phyloP scores from a whole-genome alignment of 64 coral and sea anemone species.

The Stylophora pistillata region DNA sequence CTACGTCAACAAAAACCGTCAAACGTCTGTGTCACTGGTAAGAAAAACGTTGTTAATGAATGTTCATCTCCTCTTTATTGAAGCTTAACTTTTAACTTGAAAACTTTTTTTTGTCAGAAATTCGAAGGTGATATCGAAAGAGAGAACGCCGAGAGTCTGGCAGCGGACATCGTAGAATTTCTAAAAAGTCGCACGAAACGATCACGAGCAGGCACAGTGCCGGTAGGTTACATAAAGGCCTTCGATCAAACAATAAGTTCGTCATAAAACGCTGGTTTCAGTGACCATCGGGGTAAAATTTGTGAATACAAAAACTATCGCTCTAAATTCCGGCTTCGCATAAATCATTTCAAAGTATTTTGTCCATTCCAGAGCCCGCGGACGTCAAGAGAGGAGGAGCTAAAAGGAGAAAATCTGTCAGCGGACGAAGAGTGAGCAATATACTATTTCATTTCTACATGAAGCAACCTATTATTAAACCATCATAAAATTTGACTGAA shows the following conservation, averaged over 20 bases:
- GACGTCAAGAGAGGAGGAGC: neutral
- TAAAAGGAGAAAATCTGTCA: neutral
- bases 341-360: neutral
- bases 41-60: neutral
- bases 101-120: slow-evolving; percentile 51
- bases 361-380: neutral
- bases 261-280: too few relatives aligned
- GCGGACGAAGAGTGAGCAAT: slow-evolving; percentile 11
- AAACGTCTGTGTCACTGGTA: slow-evolving; percentile 76
- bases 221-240: slow-evolving; percentile 16
- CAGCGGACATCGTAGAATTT: slow-evolving; percentile 87
- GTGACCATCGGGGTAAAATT: too few relatives aligned
- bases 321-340: too few relatives aligned
- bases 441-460: too few relatives aligned
- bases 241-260: too few relatives aligned
- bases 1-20: slow-evolving; percentile 52
- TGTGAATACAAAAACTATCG: too few relatives aligned
- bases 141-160: slow-evolving; percentile 71
- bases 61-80: neutral
- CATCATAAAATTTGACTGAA: too few relatives aligned
- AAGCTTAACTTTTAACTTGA: neutral
- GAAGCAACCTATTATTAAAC: too few relatives aligned
- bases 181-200: slow-evolving; percentile 60
- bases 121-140: slow-evolving; percentile 73
- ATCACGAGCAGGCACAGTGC: slow-evolving; percentile 20